These are phyloP conservation scores for Apodemus speciosus DNA, from an alignment of 2,113 vertebrate genomes.

Conservation along the genomic window DNA sequence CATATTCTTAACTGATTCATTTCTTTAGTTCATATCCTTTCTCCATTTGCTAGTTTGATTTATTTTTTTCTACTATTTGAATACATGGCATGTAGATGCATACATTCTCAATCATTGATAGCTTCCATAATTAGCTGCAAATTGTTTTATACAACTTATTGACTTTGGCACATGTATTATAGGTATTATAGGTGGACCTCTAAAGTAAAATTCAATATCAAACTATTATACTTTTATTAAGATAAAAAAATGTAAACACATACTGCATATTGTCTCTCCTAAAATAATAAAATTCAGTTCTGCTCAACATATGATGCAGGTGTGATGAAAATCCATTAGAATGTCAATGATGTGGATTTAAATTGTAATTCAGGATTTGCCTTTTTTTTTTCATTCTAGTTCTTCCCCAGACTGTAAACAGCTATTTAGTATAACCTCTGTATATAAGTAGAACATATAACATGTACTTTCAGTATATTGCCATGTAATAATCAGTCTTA, in stretches of 20 bases:
- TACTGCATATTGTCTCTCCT: not conserved
- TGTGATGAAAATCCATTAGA: not conserved
- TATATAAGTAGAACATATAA: not conserved
- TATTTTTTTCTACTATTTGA: not conserved
- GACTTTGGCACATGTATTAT: not conserved
- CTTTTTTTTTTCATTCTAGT: not conserved
- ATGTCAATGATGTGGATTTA: not conserved
- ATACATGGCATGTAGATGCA: not conserved
- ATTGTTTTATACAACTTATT: not conserved
- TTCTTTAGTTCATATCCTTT: not conserved
- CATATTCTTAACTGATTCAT: not conserved
- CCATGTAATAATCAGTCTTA: not conserved
- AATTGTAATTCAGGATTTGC: not conserved
- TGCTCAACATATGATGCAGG: not conserved
- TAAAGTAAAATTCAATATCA: not conserved
- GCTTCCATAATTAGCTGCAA: not conserved
- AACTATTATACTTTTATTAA: not conserved
- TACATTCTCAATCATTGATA: not conserved
- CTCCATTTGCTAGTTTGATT: not conserved
- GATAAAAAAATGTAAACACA: not conserved
- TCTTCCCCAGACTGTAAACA: not conserved
- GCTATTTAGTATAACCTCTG: not conserved
- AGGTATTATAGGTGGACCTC: not conserved
- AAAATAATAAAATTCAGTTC: not conserved
- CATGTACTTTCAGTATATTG: not conserved